phyloP scores from a whole-genome alignment of 2,113 vertebrate genomes.

The Triplophysa rosa region DNA sequence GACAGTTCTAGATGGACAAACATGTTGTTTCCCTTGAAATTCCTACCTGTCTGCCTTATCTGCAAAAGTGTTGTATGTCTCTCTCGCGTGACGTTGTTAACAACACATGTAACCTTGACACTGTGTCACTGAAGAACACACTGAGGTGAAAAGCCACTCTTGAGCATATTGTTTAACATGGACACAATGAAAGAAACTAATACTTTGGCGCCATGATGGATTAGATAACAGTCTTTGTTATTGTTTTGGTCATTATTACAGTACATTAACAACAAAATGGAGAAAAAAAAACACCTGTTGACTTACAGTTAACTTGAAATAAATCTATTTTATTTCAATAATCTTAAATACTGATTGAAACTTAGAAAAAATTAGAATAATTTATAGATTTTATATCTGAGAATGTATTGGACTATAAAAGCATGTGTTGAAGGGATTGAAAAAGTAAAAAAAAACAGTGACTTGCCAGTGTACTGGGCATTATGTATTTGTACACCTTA shows the following conservation, averaged over 20 bases:
- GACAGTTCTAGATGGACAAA: slow-evolving; percentile 8
- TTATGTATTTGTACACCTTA: too few species aligned
- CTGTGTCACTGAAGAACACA: neutral
- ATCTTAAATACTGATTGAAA: too few species aligned
- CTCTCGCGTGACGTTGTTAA: neutral
- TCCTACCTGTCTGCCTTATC: slow-evolving; percentile 36
- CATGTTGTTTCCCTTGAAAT: slow-evolving; percentile 34
- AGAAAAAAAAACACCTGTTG: slow-evolving; percentile 1
- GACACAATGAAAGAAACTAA: slow-evolving; percentile 54
- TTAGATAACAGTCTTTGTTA: slow-evolving; percentile 54
- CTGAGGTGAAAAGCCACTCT: neutral
- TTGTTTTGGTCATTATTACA: slow-evolving; percentile 6
- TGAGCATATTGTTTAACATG: slow-evolving; percentile 39
- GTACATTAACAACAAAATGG: neutral
- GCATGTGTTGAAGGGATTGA: too few species aligned
- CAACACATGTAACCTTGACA: slow-evolving; percentile 38
- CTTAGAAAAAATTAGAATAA: too few species aligned
- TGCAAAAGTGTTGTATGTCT: slow-evolving; percentile 5
- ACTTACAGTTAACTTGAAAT: neutral
- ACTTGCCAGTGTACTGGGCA: too few species aligned
- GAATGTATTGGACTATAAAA: too few species aligned
- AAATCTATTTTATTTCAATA: too few species aligned
- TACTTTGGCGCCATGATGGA: slow-evolving; percentile 53
- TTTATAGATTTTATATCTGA: too few species aligned
- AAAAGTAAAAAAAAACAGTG: too few species aligned